Base-by-base conservation (phyloP, 2,113 vertebrate species). In the Nycticryphes semicollaris region DNA sequence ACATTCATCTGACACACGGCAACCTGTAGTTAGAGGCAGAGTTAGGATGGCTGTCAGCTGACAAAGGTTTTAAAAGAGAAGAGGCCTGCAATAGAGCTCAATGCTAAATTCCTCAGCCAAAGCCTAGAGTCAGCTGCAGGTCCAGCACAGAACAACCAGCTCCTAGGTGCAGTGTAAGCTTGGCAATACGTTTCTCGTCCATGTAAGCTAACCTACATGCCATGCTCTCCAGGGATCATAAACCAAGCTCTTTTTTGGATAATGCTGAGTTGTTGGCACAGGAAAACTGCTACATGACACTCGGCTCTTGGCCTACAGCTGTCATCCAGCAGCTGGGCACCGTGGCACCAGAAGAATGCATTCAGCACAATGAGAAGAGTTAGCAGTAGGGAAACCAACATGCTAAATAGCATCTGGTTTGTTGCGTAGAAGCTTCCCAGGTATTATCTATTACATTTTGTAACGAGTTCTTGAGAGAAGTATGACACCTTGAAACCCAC, bases 201-300 rank as follows among this genome's bases (percentile, higher is more conserved):
- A n/a, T 15, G n/a, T 39, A 86, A 53, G 62, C 12, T 73, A 89
- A 67, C 19, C 73, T 62, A 60, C 19, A 7, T 28, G 41, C 60
- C 45, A 79, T 30, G 63, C 37, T 80, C 56, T 93, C 69, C 59
- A 78, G 47, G 57, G 69, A 83, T 43, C 70, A 85, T 63, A 67
- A 89, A 90, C 86, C 73, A 72, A 54, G 67, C 12, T 62, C 60
- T 48, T 66, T 73, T 73, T 48, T 64, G 62, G 63, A 64, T 62
- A 87, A 81, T 12, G 33, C 66, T 41, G 51, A 94, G 77, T 43
- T 70, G 48, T 8, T 92, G 76, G 72, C 69, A 91, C 88, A 70
- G 25, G 19, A 39, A 84, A 84, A 81, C 47, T 60, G 43, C 60
- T 63, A 19, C 7, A 13, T 13, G 69, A 23, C 1, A 8, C 39